phyloP scores from a whole-genome alignment of 2,888 invertebrate genomes.

The Sarcophaga subvicina region DNA sequence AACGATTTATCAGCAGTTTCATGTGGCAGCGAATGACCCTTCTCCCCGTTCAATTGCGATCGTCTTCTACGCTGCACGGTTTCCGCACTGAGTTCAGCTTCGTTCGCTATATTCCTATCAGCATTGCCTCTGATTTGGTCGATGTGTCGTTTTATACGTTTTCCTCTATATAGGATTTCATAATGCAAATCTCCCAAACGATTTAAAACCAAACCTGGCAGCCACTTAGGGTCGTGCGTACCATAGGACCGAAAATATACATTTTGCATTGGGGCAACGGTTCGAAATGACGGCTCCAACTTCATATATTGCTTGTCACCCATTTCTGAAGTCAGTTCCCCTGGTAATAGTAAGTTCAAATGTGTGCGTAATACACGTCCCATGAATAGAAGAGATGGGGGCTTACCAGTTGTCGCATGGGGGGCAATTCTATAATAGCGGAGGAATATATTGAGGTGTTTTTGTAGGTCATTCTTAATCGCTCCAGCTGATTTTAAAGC shows the following conservation, averaged over 20 bases:
- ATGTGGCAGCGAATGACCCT: too few species aligned
- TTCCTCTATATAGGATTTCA: too few species aligned
- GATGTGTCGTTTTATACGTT: too few species aligned
- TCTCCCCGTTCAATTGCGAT: too few species aligned
- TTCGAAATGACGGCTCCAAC: slow-evolving; percentile 21
- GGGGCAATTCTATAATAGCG: slow-evolving; percentile 60
- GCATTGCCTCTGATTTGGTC: too few species aligned
- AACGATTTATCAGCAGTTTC: too few species aligned
- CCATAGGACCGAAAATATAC: slow-evolving; percentile 45
- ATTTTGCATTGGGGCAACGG: slow-evolving; percentile 31
- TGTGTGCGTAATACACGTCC: slow-evolving; percentile 52
- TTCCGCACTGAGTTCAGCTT: too few species aligned
- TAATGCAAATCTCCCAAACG: too few species aligned
- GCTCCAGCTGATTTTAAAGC: slow-evolving; percentile 51
- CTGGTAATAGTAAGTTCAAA: slow-evolving; percentile 37
- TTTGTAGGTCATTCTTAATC: slow-evolving; percentile 31
- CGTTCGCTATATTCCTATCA: too few species aligned
- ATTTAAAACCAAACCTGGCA: slow-evolving; percentile 36
- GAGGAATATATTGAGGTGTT: slow-evolving; percentile 51
- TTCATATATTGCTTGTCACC: too few species aligned
- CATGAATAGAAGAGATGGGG: slow-evolving; percentile 56
- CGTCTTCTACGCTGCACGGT: too few species aligned
- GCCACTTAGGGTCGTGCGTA: slow-evolving; percentile 39
- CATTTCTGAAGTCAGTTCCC: too few species aligned
- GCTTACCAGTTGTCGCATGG: slow-evolving; percentile 58